Evolutionary conservation across 1,140 invertebrate species (phyloP), one percentile per base, ranked within the genome.

Genomic region (Centruroides sculpturatus): DNA sequence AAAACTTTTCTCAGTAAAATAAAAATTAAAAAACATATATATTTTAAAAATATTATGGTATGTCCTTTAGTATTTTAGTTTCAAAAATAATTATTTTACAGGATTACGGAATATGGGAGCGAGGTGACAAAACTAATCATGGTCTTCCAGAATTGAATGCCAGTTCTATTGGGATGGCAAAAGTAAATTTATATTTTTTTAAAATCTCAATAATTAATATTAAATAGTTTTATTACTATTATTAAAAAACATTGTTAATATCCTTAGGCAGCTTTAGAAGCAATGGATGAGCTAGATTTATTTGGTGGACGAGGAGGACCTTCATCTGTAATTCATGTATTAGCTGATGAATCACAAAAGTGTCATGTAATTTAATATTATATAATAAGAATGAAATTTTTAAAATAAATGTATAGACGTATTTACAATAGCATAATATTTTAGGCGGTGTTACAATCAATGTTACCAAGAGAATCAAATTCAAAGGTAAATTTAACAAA

Each of bases 31-130:
- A 23, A 23, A 23, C 2, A 23, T 23, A 23, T 23, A 23, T 23
- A 23, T 23, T 23, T 23, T 23, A 23, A 23, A 23, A 23, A 23
- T 23, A 23, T 23, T 2, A 23, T 23, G 23, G 23, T 23, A 23
- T 23, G n/a, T 23, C 23, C 23, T 23, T 23, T 23, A 23, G 23
- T 23, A 23, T 23, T 23, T 23, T 23, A 23, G 23, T 23, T 23
- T 23, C 23, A 23, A 23, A 23, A 23, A 23, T 23, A 23, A 23
- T 23, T 53, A 36, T 68, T 51, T 59, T 68, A 55, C 58, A 84
- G 76, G 97, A 99, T 78, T 99, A 98, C 81, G 97, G 97, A 50
- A 92, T 99, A 63, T 99, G 97, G 97, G 96, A 99, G 76, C 80
- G 97, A 72, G 97, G 97, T 35, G 97, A 99, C 73, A 99, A 99